Evolutionary conservation across 2,888 invertebrate genomes (phyloP).

Genomic region (Eupeodes latifasciatus): DNA sequence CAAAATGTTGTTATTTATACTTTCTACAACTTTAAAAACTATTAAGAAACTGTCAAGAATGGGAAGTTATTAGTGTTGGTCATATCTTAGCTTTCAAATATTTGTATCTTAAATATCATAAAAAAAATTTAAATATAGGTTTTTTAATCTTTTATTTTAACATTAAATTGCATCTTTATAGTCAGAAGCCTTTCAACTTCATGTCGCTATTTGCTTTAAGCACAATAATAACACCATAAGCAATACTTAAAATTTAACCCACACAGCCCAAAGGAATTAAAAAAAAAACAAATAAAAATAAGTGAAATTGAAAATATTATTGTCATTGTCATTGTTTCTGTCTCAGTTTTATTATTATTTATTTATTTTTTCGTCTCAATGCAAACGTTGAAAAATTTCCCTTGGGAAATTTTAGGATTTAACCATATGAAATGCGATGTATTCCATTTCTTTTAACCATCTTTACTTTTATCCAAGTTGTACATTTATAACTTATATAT

Average conservation of each 20-base stretch:
- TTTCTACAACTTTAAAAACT: no score
- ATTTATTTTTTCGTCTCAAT: conserved; percentile 17
- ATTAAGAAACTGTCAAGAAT: no score
- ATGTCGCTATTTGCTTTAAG: no score
- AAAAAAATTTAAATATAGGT: no score
- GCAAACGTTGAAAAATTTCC: conserved; percentile 49
- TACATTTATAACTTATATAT: no score
- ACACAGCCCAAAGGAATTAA: background rate
- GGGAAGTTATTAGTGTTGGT: no score
- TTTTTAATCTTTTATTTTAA: no score
- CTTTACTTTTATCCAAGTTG: background rate
- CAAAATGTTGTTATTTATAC: no score
- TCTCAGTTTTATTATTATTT: background rate
- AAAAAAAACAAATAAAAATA: background rate
- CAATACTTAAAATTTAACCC: conserved; percentile 11
- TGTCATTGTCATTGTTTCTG: background rate
- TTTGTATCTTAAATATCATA: no score
- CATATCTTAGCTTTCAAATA: no score
- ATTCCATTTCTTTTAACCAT: conserved; percentile 5
- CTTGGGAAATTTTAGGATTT: conserved; percentile 54
- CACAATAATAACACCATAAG: background rate
- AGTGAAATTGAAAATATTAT: background rate
- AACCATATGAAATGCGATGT: conserved; percentile 4
- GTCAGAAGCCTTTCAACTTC: no score
- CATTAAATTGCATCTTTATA: no score